Evolutionary conservation across 2,113 vertebrate genomes (phyloP).

Genomic region (Cryptoleucopteryx plumbea): DNA sequence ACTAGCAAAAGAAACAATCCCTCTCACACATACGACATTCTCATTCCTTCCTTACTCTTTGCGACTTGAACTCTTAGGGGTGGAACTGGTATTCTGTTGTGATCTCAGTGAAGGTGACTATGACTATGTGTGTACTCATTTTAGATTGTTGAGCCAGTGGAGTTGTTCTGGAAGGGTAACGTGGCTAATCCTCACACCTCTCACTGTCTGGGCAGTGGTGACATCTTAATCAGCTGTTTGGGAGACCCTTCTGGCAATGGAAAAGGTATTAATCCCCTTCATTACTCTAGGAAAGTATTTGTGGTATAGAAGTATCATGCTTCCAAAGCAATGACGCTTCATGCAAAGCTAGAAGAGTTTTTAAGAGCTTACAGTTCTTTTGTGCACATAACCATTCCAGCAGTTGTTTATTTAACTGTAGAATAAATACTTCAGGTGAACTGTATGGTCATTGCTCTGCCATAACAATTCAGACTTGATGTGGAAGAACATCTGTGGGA

Average conservation of each 20-base stretch:
- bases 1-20: neutral
- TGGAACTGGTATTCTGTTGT: neutral
- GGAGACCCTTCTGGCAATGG: conserved; percentile 84
- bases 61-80: too few species aligned
- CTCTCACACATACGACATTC: neutral
- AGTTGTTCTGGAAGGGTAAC: conserved; percentile 80
- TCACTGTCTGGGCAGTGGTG: conserved; percentile 88
- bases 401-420: too few species aligned
- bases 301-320: neutral
- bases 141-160: conserved; percentile 83
- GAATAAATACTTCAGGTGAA: neutral
- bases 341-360: neutral
- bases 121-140: neutral
- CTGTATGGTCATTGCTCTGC: neutral
- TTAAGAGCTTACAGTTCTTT: too few species aligned
- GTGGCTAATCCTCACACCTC: conserved; percentile 84
- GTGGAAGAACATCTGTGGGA: neutral
- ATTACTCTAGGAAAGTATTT: neutral
- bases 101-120: neutral
- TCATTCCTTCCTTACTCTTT: neutral
- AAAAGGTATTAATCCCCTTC: conserved; percentile 77
- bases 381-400: neutral
- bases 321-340: neutral
- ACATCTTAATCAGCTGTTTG: conserved; percentile 89
- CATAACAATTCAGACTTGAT: neutral